Evolutionary conservation across 2,888 invertebrate genomes (phyloP).

Genomic region (Muschampia plurimacula): DNA sequence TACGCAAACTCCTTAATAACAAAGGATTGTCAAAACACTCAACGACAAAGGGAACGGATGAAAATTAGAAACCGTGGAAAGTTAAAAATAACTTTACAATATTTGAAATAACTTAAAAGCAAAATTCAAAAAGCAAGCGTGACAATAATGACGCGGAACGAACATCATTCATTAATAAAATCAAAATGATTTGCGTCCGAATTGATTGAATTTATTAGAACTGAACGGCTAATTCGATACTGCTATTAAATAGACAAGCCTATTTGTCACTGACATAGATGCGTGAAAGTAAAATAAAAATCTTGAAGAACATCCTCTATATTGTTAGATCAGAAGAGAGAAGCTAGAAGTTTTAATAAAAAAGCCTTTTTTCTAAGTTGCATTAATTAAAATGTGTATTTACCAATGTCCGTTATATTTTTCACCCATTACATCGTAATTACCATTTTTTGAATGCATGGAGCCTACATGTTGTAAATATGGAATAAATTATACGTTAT

Average conservation of each 20-base stretch:
- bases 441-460: too few relatives aligned
- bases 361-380: too few relatives aligned
- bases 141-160: background rate
- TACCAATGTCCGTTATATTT: too few relatives aligned
- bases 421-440: too few relatives aligned
- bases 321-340: background rate
- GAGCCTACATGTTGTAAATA: too few relatives aligned
- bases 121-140: background rate
- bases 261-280: constrained; percentile 22
- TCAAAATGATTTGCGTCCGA: constrained; percentile 30
- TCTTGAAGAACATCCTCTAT: background rate
- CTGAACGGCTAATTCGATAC: constrained; percentile 41
- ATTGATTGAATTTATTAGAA: constrained; percentile 35
- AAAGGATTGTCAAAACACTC: too few relatives aligned
- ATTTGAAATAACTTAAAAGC: background rate
- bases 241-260: constrained; percentile 37
- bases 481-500: too few relatives aligned
- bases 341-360: too few relatives aligned
- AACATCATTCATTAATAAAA: background rate
- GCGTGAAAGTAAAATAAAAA: constrained; percentile 28
- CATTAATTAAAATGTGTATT: too few relatives aligned
- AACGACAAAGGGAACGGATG: background rate
- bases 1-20: too few relatives aligned
- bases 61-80: background rate
- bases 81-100: background rate